Conservation (phyloP, 1,140 invertebrate species). For the Conus betulinus region DNA sequence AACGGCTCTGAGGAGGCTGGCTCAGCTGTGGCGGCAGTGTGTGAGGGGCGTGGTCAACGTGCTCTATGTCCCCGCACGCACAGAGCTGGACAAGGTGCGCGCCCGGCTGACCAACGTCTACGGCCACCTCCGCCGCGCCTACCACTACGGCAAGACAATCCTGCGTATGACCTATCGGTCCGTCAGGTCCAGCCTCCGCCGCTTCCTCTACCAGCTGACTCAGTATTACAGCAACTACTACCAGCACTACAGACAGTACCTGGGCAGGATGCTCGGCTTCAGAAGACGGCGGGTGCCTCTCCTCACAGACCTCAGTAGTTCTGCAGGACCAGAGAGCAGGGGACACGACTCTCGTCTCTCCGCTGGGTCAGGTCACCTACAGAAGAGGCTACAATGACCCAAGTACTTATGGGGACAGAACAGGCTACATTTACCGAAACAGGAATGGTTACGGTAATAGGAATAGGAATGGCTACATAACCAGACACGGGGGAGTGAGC, state of each 20-base stretch:
- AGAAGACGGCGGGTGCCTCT: neutral
- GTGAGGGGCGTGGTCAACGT: constrained; percentile 37
- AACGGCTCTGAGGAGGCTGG: constrained; percentile 40
- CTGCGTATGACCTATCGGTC: constrained; percentile 23
- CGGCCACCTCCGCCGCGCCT: constrained; percentile 43
- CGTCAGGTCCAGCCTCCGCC: neutral
- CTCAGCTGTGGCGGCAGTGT: constrained; percentile 44
- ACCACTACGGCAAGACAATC: constrained; percentile 45
- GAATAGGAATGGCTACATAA: neutral
- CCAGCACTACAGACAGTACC: constrained; percentile 27
- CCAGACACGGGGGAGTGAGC: too few species aligned
- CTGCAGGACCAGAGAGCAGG: neutral
- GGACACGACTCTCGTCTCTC: neutral
- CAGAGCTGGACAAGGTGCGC: constrained; percentile 20
- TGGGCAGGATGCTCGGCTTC: neutral
- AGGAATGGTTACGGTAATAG: neutral
- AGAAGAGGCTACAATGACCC: neutral
- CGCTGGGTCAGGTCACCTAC: neutral
- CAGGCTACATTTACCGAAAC: neutral
- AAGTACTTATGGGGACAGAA: neutral
- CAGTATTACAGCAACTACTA: constrained; percentile 29
- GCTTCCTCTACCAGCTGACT: constrained; percentile 34
- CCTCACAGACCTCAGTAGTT: neutral
- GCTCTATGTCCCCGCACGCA: constrained; percentile 40
- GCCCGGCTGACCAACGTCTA: constrained; percentile 37